Base-by-base conservation (phyloP, 2,797 vertebrate species). In the Sebastes umbrosus region DNA sequence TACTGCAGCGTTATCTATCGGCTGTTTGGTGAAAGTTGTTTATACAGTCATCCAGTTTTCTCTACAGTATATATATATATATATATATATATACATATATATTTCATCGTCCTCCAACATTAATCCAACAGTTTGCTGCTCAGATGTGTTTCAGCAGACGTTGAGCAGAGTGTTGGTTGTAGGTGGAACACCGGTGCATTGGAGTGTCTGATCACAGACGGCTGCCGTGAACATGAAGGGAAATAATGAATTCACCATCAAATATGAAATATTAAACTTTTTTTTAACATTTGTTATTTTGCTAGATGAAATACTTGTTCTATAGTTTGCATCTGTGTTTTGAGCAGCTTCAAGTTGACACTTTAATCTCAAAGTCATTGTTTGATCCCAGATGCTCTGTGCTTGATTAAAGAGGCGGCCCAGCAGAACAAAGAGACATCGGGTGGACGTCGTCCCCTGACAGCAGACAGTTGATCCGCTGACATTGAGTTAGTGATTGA, bases 401-500 rank as follows among this genome's bases (percentile, higher is more conserved):
- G 62, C 11, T 57, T 27, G 46, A 75, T 70, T 69, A 50, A 57
- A 64, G 73, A 36, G 34, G 34, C 34, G 11, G 34, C 34, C 34
- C 11, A 36, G 11, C 34, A 36, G 34, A 36, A 36, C 34, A 4
- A 12, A 36, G 34, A 12, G 34, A 34, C 57, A 16, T 64, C 24
- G 66, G 69, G 29, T 76, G 25, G 34, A 79, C 29, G 58, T 82
- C 80, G 69, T 50, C n/a, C 60, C n/a, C 60, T 18, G 43, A 68
- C 43, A 50, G 64, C n/a, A 82, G 46, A 74, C 75, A 57, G 24
- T 31, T 25, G 54, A 29, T 54, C 52, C 67, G 27, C n/a, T 76
- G 79, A 80, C 72, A 46, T 27, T 85, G 82, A 72, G 66, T 82
- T 52, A 68, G 67, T 84, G 52, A 84, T 80, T 80, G 65, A 84